Base-by-base conservation (phyloP, 2,113 vertebrate genomes). In the Procavia capensis region DNA sequence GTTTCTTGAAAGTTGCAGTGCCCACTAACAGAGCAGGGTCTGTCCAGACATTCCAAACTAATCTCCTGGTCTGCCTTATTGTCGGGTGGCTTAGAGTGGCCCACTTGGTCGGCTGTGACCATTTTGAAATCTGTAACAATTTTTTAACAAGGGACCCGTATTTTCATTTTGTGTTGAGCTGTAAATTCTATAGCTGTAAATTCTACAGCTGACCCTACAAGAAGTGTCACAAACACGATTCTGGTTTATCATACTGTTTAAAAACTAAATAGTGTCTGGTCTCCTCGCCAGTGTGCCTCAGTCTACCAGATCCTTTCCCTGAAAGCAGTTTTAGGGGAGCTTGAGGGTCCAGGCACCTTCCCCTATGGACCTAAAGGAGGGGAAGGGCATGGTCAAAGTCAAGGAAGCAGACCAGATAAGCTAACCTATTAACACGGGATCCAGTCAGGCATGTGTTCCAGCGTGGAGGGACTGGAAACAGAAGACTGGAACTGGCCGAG, bases 251-350 rank as follows among this genome's bases (percentile, higher is more conserved):
- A 31, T 80, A 93, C 31, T 39, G 19, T 95, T 27, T 75, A 70
- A 68, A 84, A 90, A 47, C n/a, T 29, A 66, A n/a, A n/a, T 0
- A 45, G 20, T 31, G 31, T 64, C 63, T 93, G 20, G 83, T 85
- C 70, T 59, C 39, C 39, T 95, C 34, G 39, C 47, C 59, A 63
- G 54, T 3, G 11, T 68, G 24, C 4, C 41, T 83, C 57, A 57
- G 70, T 50, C 91, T 45, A 70, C 75, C 85, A 66, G 91, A n/a
- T 66, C 20, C 66, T 84, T 17, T 70, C 76, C 66, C 85, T 88
- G 27, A 92, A 79, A 61, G 45, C 27, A 43, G 43, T 90, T 94
- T 90, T 74, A 88, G 43, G 68, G 88, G 47, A 89, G 50, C n/a
- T 68, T 82, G n/a, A 85, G n/a, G 41, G 29, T 41, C 57, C 17